A percentile compares a stretch with the other conserved stretches of the same genome.
Evolutionary conservation across 2,888 invertebrate genomes (phyloP).

Genomic region (Chaetogeoica ovagalla): DNA sequence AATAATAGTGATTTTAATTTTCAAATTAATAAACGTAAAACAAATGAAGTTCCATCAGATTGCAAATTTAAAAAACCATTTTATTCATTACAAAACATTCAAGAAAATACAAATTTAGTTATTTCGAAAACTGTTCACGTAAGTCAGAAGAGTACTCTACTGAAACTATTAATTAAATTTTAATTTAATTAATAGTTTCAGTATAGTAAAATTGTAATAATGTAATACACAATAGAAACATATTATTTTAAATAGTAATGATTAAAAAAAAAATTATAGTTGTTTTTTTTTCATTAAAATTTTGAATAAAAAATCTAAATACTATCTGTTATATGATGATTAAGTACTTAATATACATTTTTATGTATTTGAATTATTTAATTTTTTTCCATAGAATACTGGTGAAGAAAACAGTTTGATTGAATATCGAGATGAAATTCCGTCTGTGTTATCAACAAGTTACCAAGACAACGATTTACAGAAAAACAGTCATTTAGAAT

Average conservation of each 20-base stretch:
- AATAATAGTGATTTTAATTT: background rate
- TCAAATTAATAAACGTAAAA: conserved; percentile 9
- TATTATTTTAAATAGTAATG: background rate
- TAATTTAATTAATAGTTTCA: background rate
- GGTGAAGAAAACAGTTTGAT: background rate
- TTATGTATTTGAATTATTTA: background rate
- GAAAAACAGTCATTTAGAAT: background rate
- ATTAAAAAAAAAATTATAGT: background rate
- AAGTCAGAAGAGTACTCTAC: too few relatives aligned
- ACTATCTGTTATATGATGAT: too few relatives aligned
- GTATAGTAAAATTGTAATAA: background rate
- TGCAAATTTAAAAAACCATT: conserved; percentile 32
- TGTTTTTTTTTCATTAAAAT: background rate
- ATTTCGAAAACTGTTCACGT: background rate
- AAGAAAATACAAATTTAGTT: background rate
- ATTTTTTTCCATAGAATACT: background rate
- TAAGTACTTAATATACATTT: background rate
- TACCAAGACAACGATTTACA: background rate
- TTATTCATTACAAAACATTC: background rate
- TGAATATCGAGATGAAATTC: background rate
- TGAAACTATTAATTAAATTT: background rate
- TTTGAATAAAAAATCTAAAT: background rate
- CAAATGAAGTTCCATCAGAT: background rate
- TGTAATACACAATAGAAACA: background rate
- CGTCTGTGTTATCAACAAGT: background rate